phyloP scores from a whole-genome alignment of 92 coral and sea anemone species.

The Zoanthus gigantus region DNA sequence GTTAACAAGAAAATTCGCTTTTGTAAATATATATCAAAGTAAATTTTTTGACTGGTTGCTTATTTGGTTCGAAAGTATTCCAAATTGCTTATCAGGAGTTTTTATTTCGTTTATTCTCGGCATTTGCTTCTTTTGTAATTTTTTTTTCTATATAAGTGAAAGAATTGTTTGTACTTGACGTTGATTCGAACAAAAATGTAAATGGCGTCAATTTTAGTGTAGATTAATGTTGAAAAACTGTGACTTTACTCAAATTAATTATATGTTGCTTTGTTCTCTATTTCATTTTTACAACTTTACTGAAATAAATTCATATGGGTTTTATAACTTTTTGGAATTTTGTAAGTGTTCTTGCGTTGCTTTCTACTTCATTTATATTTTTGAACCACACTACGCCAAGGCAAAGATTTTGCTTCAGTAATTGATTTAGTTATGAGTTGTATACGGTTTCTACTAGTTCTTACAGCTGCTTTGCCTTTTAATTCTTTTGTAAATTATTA shows the following conservation, averaged over 20 bases:
- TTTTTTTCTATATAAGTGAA: no score
- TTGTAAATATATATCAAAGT: no score
- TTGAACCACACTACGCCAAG: not conserved
- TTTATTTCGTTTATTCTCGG: no score
- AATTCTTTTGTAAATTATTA: not conserved
- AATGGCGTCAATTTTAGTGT: no score
- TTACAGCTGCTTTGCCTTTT: not conserved
- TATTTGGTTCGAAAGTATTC: no score
- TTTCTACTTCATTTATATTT: not conserved
- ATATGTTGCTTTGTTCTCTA: not conserved
- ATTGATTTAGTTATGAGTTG: not conserved
- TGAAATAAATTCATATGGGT: not conserved
- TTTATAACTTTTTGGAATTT: not conserved
- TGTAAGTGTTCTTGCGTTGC: not conserved
- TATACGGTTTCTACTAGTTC: not conserved
- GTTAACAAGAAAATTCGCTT: no score
- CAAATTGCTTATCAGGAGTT: no score
- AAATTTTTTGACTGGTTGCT: no score
- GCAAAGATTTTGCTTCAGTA: not conserved
- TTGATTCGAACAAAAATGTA: no score
- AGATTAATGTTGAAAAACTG: no score
- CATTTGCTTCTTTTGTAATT: no score
- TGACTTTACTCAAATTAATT: not conserved
- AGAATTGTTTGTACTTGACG: no score
- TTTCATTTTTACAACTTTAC: not conserved